phyloP scores from a whole-genome alignment of 2,113 vertebrate species.

The Myxocyprinus asiaticus region DNA sequence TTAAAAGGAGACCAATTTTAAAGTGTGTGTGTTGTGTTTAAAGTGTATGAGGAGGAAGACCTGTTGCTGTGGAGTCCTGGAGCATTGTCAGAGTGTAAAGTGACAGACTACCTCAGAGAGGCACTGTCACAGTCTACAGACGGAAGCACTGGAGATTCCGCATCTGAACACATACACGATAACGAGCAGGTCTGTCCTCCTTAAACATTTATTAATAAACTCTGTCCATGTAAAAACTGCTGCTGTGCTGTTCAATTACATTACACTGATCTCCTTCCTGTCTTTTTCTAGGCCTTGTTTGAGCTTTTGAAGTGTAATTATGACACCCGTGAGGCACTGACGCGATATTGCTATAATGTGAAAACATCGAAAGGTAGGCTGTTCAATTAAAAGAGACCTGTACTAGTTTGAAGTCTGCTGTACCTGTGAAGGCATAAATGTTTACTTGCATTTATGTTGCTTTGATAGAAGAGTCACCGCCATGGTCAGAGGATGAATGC shows the following conservation, averaged over 20 bases:
- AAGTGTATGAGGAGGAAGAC: conserved; percentile 91
- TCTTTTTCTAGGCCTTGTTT: conserved; percentile 80
- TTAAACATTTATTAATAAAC: neutral
- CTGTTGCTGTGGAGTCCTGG: conserved; percentile 92
- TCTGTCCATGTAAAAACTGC: neutral
- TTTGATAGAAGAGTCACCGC: conserved; percentile 83
- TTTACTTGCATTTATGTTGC: conserved; percentile 12
- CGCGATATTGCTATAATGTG: conserved; percentile 83
- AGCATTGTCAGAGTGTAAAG: conserved; percentile 84
- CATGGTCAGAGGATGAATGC: conserved; percentile 98
- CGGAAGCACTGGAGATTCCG: conserved; percentile 77
- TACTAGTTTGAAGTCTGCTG: neutral
- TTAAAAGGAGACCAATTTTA: neutral
- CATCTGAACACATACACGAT: conserved; percentile 83
- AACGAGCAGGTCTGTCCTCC: conserved; percentile 83
- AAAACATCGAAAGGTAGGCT: conserved; percentile 86
- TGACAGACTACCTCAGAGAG: conserved; percentile 88
- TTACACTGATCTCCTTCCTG: conserved; percentile 14
- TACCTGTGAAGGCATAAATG: neutral
- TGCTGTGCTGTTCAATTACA: neutral
- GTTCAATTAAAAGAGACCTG: no score
- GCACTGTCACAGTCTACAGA: conserved; percentile 80
- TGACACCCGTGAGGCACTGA: conserved; percentile 86
- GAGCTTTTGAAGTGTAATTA: conserved; percentile 93
- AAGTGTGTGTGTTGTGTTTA: conserved; percentile 20